Evolutionary conservation across 1,140 invertebrate genomes (phyloP), one percentile per base, ranked within the genome.

Genomic region (Sarcophaga bullata): DNA sequence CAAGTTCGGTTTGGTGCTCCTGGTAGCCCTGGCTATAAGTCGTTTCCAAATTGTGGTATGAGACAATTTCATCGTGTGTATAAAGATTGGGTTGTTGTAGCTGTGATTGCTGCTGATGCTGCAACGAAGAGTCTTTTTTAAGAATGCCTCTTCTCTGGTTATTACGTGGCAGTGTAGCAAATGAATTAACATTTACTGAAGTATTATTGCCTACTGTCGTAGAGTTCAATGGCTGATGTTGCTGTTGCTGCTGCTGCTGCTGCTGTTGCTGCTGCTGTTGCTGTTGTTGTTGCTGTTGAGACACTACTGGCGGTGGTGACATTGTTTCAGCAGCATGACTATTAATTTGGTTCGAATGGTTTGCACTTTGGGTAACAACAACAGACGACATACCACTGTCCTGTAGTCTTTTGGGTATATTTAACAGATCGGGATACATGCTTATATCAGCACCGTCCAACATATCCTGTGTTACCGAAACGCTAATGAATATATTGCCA

Each of bases 381-480:
- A 25, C 62, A 7, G 62, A 19, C n/a, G 62, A 68, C 7, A 50
- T 48, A 37, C 75, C 80, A 52, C 47, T 78, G 13, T 90, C 90
- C 85, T 93, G 93, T 80, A 92, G 91, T 5, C 91, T 88, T 72
- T 93, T 91, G 82, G 93, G 93, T 68, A 94, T 93, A 87, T 96
- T 95, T 73, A 96, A 90, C 15, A 96, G 89, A 87, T 96, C 95
- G 48, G 95, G 95, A 90, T 95, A 96, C 81, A 94, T 92, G 83
- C 94, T 92, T 62, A 92, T 90, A 85, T 92, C 92, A 73, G 91
- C 84, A 47, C 88, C 90, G 46, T 90, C 89, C n/a, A 90, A 84
- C 85, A 93, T 92, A 86, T 95, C 94, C 89, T 94, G 93, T 83
- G 93, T 94, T 83, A 95, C 91, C 0, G 94, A 93, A 52, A 95